Base-by-base conservation (phyloP, 2,888 invertebrate species). In the Shargacucullia verbasci region DNA sequence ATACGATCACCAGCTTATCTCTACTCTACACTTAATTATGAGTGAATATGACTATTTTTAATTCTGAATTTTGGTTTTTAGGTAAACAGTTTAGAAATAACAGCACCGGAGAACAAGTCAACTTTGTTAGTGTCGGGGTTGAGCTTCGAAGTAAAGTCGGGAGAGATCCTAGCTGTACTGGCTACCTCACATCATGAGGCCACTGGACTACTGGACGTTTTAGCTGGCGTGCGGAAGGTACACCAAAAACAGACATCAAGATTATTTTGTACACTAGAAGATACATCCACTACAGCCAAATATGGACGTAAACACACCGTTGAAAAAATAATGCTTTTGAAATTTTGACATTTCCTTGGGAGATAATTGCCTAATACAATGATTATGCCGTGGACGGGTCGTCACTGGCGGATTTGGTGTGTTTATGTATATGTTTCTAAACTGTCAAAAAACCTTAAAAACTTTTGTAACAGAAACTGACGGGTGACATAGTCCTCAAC, bases 141-240 rank as follows among this genome's bases (percentile, higher is more conserved):
- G 8, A 97, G 97, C 27, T 96, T 99, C 76, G 99, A 99, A 88
- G 97, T 97, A 25, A 96, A 97, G 72, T 98, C 98, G 0, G 98
- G 98, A 1, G 99, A 99, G 90, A 95, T 99, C 40, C 93, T 99
- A 78, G 98, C 98, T 2, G 95, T 99, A 15, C 96, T 99, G 96
- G 97, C 98, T 0, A 99, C 99, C 0, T 96, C 97, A 63, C 98
- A 97, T 76, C 95, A 95, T 37, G 98, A 99, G 87, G 98, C 98
- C 10, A 97, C 97, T 0, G 96, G 97, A 0, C 91, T 99, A n/a
- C 92, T 98, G 49, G 97, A 98, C 80, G 96, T 97, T 0, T 89
- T 99, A 55, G 96, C 98, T n/a, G 98, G 98, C 10, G 94, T 96
- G 41, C 94, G 95, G 47, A 95, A 94, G 86, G 92, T 94, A 79